These are phyloP conservation scores for Tadarida brasiliensis DNA, from an alignment of 2,797 vertebrate genomes.

Conservation along the genomic window DNA sequence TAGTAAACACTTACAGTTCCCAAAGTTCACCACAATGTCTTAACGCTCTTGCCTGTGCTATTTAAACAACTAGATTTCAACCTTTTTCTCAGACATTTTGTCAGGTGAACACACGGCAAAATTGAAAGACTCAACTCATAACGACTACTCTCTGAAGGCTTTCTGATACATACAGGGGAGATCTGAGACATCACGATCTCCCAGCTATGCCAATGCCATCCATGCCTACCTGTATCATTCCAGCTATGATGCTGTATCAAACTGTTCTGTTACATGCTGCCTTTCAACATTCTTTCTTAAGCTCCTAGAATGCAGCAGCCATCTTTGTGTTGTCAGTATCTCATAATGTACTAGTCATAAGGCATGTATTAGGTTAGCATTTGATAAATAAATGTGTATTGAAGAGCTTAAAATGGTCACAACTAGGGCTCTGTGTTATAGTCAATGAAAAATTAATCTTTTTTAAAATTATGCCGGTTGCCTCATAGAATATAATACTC, in stretches of 20 bases:
- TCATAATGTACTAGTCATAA: background rate
- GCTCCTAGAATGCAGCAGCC: background rate
- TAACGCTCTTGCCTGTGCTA: background rate
- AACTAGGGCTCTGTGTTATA: background rate
- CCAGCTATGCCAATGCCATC: background rate
- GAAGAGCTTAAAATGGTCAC: background rate
- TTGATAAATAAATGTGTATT: background rate
- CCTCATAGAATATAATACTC: background rate
- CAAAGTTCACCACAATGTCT: background rate
- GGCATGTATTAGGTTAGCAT: background rate
- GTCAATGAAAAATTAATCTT: background rate
- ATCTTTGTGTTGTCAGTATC: background rate
- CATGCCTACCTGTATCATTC: background rate
- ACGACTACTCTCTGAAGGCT: background rate
- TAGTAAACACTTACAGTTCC: background rate
- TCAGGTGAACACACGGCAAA: background rate
- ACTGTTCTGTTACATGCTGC: background rate
- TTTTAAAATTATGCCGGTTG: background rate
- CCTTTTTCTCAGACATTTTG: background rate
- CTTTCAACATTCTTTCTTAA: background rate
- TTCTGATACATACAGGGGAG: background rate
- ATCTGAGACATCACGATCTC: background rate
- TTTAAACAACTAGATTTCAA: background rate
- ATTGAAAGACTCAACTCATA: background rate
- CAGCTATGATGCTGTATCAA: background rate